Percentiles rank a stretch among this genome's conserved stretches.
phyloP scores from a whole-genome alignment of 1,140 invertebrate genomes.

The Drosophila auraria region DNA sequence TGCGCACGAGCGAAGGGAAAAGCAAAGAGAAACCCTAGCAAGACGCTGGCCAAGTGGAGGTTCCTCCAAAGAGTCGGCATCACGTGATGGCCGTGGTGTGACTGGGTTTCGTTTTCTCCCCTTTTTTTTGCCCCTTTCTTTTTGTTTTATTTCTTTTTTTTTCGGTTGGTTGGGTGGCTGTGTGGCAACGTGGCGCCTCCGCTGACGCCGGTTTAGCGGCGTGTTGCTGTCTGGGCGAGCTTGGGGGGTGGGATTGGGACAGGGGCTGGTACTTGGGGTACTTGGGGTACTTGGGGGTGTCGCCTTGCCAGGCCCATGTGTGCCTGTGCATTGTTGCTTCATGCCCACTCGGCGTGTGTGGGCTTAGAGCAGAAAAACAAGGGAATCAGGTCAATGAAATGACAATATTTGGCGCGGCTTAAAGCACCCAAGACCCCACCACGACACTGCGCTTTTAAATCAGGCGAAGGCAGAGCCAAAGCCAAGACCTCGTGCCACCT shows the following conservation, averaged over 20 bases:
- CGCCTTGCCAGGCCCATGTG: slow-evolving; percentile 63
- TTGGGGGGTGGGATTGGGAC: slow-evolving; percentile 12
- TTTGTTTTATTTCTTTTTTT: neutral
- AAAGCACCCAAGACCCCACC: slow-evolving; percentile 3
- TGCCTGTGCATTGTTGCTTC: slow-evolving; percentile 69
- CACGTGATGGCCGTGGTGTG: slow-evolving; percentile 64
- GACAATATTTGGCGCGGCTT: slow-evolving; percentile 78
- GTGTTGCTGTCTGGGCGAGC: slow-evolving; percentile 50
- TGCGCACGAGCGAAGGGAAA: slow-evolving; percentile 56
- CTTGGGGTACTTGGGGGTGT: slow-evolving; percentile 46
- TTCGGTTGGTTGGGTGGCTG: slow-evolving; percentile 12
- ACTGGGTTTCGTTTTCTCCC: slow-evolving; percentile 25
- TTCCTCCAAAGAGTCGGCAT: slow-evolving; percentile 42
- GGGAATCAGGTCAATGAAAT: slow-evolving; percentile 81
- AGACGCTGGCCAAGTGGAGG: neutral
- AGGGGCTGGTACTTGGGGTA: slow-evolving; percentile 1
- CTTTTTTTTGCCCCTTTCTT: neutral
- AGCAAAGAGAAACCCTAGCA: slow-evolving; percentile 69
- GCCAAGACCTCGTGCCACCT: slow-evolving; percentile 30
- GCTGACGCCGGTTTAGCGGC: slow-evolving; percentile 73
- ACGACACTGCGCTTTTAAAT: slow-evolving; percentile 19
- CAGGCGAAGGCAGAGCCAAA: slow-evolving; percentile 14
- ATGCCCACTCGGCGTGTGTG: slow-evolving; percentile 50
- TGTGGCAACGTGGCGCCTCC: slow-evolving; percentile 74
- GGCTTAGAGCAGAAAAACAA: slow-evolving; percentile 56